Conservation (phyloP, 2,113 vertebrate species). For the Pelmatolapia mariae region DNA sequence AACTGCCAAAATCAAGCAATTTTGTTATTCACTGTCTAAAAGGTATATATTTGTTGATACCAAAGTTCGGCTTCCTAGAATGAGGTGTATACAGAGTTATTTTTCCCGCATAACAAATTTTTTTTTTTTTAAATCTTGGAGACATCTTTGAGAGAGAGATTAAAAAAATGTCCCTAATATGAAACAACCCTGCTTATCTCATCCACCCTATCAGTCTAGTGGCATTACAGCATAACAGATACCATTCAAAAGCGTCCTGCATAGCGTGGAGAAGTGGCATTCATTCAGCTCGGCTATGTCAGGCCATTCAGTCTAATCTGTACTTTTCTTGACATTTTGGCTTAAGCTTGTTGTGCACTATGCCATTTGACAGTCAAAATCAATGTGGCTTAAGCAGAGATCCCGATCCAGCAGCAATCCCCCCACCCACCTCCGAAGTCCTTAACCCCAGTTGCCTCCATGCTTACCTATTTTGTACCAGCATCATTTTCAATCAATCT, state of each 20-base stretch:
- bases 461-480: neutral
- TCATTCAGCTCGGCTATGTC: constrained; percentile 29
- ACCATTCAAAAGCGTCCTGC: constrained; percentile 36
- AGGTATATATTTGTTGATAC: neutral
- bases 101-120: neutral
- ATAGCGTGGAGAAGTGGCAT: constrained; percentile 35
- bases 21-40: neutral
- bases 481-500: constrained; percentile 50
- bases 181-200: neutral
- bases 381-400: constrained; percentile 54
- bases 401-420: constrained; percentile 29
- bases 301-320: constrained; percentile 48
- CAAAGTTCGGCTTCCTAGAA: neutral
- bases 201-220: neutral
- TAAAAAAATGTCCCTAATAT: neutral
- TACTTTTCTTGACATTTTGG: constrained; percentile 23
- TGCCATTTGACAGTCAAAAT: constrained; percentile 60
- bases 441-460: neutral
- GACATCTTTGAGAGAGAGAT: neutral
- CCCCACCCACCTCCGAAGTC: neutral
- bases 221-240: neutral
- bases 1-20: neutral
- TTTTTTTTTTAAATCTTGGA: neutral
- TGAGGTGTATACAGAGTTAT: neutral
- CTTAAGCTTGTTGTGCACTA: constrained; percentile 18